Conservation (phyloP, 2,888 invertebrate genomes). For the Saturnia japonica region DNA sequence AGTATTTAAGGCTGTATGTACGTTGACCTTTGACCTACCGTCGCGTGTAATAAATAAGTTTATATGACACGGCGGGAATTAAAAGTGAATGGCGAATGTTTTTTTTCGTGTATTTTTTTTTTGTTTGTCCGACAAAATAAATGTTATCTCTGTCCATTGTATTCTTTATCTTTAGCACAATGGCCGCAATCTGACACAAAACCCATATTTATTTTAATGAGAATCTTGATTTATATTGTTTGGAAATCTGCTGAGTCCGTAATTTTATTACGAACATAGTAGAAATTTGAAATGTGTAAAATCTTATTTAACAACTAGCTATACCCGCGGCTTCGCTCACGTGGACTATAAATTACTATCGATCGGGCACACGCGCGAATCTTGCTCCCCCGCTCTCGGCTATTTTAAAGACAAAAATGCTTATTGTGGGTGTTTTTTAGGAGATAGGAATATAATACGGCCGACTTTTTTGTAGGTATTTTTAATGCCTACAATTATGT, state of each 20-base stretch:
- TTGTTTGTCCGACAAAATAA: constrained; percentile 11
- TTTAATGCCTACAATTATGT: too few species aligned
- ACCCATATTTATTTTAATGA: constrained; percentile 10
- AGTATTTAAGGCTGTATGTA: constrained; percentile 47
- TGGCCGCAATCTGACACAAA: neutral
- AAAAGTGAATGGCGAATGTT: constrained; percentile 22
- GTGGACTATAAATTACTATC: too few species aligned
- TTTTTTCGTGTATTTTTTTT: constrained; percentile 14
- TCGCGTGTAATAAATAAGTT: constrained; percentile 11
- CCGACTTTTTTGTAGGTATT: too few species aligned
- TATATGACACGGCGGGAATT: constrained; percentile 14
- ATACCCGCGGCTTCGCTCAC: too few species aligned
- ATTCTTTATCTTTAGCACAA: constrained; percentile 18
- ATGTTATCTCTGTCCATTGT: constrained; percentile 20
- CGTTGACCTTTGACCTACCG: constrained; percentile 39
- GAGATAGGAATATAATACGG: too few species aligned
- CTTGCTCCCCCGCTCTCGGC: too few species aligned
- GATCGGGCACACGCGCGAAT: too few species aligned
- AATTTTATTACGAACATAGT: neutral
- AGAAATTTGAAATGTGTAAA: neutral
- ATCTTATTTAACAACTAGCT: too few species aligned
- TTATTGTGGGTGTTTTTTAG: too few species aligned
- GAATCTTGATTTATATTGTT: neutral
- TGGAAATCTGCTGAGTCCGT: neutral
- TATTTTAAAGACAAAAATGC: too few species aligned